Evolutionary conservation across 2,797 vertebrate species (phyloP), one percentile per base, ranked within the genome.

Genomic region (Okamejei kenojei): DNA sequence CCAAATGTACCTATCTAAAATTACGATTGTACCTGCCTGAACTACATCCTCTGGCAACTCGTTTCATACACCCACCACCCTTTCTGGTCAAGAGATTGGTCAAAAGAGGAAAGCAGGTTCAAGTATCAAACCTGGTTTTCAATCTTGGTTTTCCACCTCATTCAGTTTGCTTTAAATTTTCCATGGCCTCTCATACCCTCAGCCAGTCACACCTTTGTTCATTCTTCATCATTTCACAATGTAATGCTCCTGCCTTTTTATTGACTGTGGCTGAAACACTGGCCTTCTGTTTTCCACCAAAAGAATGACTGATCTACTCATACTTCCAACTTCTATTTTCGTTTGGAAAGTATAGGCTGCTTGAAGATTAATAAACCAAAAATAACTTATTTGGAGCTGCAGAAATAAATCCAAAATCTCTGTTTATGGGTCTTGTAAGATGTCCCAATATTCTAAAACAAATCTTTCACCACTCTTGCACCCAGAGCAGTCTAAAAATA

Each of bases 291-390:
- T 35, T 74, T n/a, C 21, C 61, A 32, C n/a, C 84, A 65, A 88
- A 32, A 65, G 63, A 7, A 13, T 88, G 61, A 65, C 63, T 88
- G 61, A 11, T 15, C 61, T 32, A 88, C n/a, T 88, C 19, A 0
- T 35, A 17, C 84, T 88, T 88, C 84, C 61, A 88, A 88, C 15
- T 35, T n/a, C 61, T 65, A 68, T 32, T 65, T 88, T 88, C 35
- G 54, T 68, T 88, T 88, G 84, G 17, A 88, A 88, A 65, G 19
- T 88, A 88, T 21, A 35, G 61, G 63, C 84, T 68, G 61, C 61
- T n/a, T 32, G 84, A 35, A 88, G 61, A 88, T 88, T 88, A 65
- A 88, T 88, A 63, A 88, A 88, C n/a, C 61, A 88, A 88, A 78
- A 32, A 68, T 86, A 61, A 19, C 26, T 17, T 86, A n/a, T 63